Conservation (phyloP, 2,797 vertebrate genomes). For the Phylloscopus collybita region DNA sequence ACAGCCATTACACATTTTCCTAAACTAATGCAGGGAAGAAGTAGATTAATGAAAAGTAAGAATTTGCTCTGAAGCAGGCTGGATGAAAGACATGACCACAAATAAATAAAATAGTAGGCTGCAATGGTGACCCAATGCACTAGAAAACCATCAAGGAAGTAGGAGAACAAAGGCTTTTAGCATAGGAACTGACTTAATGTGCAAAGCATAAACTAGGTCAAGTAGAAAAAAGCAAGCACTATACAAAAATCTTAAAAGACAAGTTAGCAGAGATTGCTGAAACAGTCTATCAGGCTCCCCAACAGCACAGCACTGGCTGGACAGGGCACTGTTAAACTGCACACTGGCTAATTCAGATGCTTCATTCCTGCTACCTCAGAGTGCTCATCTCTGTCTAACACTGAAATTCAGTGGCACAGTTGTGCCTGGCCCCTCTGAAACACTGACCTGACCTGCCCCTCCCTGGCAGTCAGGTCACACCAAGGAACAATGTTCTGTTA, state of each 20-base stretch:
- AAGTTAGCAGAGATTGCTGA: neutral
- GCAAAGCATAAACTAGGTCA: constrained; percentile 51
- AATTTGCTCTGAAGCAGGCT: neutral
- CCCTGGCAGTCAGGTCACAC: neutral
- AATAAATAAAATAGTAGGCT: neutral
- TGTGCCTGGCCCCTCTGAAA: neutral
- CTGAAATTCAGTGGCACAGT: neutral
- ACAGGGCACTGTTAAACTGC: neutral
- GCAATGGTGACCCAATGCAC: constrained; percentile 37
- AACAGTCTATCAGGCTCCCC: neutral
- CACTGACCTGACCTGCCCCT: neutral
- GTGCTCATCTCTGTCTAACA: neutral
- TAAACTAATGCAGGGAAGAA: neutral
- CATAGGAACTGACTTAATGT: neutral
- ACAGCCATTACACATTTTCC: neutral
- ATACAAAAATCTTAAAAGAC: constrained; percentile 3
- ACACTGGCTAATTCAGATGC: neutral
- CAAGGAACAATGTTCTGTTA: neutral
- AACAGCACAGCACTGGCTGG: neutral
- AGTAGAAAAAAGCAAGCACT: constrained; percentile 25
- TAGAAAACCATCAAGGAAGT: neutral
- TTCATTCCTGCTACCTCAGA: neutral
- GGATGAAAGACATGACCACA: neutral
- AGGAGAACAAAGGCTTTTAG: constrained; percentile 2
- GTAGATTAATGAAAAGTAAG: neutral